These are phyloP conservation scores for Lepidurus arcticus DNA, from an alignment of 1,140 invertebrate genomes.

Conservation along the genomic window DNA sequence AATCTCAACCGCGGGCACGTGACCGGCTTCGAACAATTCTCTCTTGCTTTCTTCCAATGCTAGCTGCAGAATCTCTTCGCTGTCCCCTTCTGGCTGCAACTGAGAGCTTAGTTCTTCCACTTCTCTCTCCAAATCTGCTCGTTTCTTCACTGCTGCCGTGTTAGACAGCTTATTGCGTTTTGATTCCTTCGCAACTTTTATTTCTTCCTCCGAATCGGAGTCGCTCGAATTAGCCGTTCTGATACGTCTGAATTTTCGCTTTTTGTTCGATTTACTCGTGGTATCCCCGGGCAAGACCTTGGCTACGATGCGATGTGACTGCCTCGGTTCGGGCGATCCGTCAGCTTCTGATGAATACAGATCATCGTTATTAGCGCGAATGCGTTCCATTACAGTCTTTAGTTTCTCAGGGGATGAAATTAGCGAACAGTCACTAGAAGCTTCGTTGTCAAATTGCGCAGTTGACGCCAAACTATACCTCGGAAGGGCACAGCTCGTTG, in stretches of 20 bases:
- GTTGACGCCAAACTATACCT: background rate
- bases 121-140: background rate
- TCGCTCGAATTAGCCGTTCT: background rate
- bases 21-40: background rate
- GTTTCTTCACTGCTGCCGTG: background rate
- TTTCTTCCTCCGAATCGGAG: background rate
- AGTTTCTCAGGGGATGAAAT: background rate
- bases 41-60: background rate
- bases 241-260: background rate
- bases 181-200: background rate
- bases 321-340: constrained; percentile 6
- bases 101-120: background rate
- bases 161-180: background rate
- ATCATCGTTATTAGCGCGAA: background rate
- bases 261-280: background rate
- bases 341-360: background rate
- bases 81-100: background rate
- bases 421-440: background rate
- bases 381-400: background rate
- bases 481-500: background rate
- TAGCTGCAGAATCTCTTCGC: background rate
- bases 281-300: background rate
- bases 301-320: background rate
- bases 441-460: background rate
- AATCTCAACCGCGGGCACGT: background rate